Evolutionary conservation across 2,797 vertebrate species (phyloP).

Genomic region (Caiman crocodilus): DNA sequence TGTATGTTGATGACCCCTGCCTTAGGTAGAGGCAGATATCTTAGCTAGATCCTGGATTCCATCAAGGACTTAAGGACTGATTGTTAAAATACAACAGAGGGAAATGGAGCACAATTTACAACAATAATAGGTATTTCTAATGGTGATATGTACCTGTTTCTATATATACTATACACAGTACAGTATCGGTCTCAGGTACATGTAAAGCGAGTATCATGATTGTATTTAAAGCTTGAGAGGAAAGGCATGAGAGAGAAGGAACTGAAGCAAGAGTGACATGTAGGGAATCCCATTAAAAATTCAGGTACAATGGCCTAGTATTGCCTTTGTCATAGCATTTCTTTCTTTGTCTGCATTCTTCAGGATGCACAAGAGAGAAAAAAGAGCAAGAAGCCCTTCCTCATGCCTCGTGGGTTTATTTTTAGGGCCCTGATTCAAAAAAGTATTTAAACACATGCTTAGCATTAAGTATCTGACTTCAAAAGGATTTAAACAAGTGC

Average conservation of each 20-base stretch:
- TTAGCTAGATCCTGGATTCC: accelerated
- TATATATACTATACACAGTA: not conserved
- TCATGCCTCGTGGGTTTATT: accelerated
- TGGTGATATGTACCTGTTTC: not conserved
- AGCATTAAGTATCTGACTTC: not conserved
- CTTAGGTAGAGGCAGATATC: too few relatives aligned
- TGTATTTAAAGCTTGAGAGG: constrained; percentile 28
- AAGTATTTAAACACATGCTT: not conserved
- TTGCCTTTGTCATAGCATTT: accelerated
- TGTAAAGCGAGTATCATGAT: not conserved
- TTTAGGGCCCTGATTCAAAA: not conserved
- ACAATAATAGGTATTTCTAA: not conserved
- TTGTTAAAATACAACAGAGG: not conserved
- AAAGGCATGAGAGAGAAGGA: not conserved
- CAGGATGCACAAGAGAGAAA: not conserved
- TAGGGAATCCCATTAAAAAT: not conserved
- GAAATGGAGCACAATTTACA: not conserved
- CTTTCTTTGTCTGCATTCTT: not conserved
- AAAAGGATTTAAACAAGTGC: not conserved
- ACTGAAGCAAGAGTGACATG: constrained; percentile 15
- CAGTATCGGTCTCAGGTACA: constrained; percentile 10
- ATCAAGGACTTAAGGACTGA: accelerated
- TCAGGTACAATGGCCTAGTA: not conserved
- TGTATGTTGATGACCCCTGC: too few relatives aligned
- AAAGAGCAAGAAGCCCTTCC: not conserved